Base-by-base conservation (phyloP, 2,113 vertebrate species). In the Atractosteus spatula region DNA sequence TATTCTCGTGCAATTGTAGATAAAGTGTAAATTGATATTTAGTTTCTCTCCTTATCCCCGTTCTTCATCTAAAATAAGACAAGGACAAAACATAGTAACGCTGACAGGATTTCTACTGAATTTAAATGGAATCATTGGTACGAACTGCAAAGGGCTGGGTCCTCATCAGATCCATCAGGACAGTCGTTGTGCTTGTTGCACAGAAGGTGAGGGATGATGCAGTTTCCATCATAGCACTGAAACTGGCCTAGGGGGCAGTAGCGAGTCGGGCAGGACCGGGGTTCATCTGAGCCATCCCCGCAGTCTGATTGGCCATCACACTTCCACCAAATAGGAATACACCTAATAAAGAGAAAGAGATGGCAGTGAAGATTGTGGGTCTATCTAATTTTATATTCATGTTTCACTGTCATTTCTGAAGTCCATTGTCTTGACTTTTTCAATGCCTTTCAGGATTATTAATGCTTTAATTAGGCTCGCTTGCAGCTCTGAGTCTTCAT, bases 271-370 rank as follows among this genome's bases (percentile, higher is more conserved):
- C 88, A 89, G 13, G 87, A 87, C 69, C 82, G 78, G 67, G 89
- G 87, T 62, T 90, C 87, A 74, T 90, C 89, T 0, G 87, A 91
- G 69, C 85, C 83, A 3, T 89, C 86, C 0, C 84, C 74, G 8
- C 85, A 89, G n/a, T 88, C 87, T 2, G 86, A 87, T 55, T 87
- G 84, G 45, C 86, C 82, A 3, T 87, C 85, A 69, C 88, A 90
- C 74, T 90, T 89, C 88, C 88, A 89, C 88, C 88, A 90, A 72
- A 90, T 89, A 0, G 89, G 81, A 68, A 90, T 69, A 45, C 89
- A 90, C 68, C 87, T 89, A 0, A 44, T 4, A 51, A 61, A 7
- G 42, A 71, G 41, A 13, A 6, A 42, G 10, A 7, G 57, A 55
- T 54, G 8, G 56, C 51, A n/a, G 59, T 6, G 17, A 63, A 59